phyloP scores from a whole-genome alignment of 2,113 vertebrate genomes.

The Dolichotis patagonum region DNA sequence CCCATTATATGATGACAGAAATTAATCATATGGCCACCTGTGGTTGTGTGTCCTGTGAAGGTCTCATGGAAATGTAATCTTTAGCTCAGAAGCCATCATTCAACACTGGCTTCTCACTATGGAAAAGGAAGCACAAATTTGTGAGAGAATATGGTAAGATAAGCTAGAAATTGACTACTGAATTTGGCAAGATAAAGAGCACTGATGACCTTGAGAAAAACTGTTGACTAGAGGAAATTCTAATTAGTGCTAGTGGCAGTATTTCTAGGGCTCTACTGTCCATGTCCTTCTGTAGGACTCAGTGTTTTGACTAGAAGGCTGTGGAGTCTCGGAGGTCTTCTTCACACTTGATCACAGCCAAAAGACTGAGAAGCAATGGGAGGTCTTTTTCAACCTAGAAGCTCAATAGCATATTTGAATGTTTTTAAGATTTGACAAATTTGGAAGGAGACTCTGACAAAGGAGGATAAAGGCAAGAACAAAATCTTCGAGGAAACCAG shows the following conservation, averaged over 20 bases:
- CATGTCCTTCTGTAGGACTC: not conserved
- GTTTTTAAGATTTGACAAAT: not conserved
- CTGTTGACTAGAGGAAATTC: not conserved
- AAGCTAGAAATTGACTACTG: not conserved
- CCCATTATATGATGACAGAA: not conserved
- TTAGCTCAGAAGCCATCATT: not conserved
- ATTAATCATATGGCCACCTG: not conserved
- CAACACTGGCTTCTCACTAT: not conserved
- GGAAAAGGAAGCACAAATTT: not conserved
- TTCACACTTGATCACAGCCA: not conserved
- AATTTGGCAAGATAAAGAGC: not conserved
- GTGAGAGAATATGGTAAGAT: not conserved
- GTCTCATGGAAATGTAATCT: not conserved
- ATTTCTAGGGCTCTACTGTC: not conserved
- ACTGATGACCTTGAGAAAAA: not conserved
- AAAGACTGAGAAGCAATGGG: not conserved
- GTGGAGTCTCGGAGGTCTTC: not conserved
- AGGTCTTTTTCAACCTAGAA: not conserved
- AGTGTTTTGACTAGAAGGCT: not conserved
- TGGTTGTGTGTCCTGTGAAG: not conserved
- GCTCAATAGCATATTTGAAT: not conserved
- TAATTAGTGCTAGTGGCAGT: not conserved
- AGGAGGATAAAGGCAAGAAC: not conserved
- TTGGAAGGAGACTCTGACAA: not conserved
- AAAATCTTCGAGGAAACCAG: not conserved